These are phyloP conservation scores for Ageneiosus marmoratus DNA, from an alignment of 2,113 vertebrate species.

Conservation along the genomic window DNA sequence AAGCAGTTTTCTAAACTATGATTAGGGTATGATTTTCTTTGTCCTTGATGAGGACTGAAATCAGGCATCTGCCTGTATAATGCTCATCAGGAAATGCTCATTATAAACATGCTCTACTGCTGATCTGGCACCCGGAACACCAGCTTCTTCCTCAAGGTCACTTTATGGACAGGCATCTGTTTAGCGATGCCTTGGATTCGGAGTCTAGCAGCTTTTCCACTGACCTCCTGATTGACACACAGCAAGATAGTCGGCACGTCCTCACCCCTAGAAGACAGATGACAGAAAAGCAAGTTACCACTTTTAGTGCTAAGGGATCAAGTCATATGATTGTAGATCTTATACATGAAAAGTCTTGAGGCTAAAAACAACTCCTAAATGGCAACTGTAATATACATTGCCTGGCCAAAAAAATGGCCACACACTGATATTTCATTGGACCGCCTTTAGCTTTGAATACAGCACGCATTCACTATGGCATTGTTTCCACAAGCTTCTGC, in stretches of 20 bases:
- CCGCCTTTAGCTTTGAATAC: too few species aligned
- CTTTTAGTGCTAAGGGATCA: background rate
- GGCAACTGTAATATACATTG: background rate
- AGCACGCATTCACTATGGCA: too few species aligned
- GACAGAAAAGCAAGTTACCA: background rate
- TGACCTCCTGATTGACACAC: constrained; percentile 80
- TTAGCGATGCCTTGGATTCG: constrained; percentile 51
- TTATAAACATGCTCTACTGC: constrained; percentile 16
- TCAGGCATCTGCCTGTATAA: background rate
- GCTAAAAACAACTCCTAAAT: background rate
- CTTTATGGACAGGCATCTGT: constrained; percentile 81
- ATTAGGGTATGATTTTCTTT: too few species aligned
- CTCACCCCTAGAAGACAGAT: constrained; percentile 69
- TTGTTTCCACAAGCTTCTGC: too few species aligned
- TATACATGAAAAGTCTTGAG: background rate
- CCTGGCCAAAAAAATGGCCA: too few species aligned
- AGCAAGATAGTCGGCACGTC: constrained; percentile 79
- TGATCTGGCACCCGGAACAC: constrained; percentile 61
- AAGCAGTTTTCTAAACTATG: too few species aligned
- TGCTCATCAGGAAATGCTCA: background rate
- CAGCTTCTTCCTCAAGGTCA: constrained; percentile 79
- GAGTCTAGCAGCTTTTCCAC: constrained; percentile 56
- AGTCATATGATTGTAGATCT: background rate
- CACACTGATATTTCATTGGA: too few species aligned
- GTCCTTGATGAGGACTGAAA: too few species aligned